Conservation (phyloP, 2,113 vertebrate genomes). For the Pontoporia blainvillei region DNA sequence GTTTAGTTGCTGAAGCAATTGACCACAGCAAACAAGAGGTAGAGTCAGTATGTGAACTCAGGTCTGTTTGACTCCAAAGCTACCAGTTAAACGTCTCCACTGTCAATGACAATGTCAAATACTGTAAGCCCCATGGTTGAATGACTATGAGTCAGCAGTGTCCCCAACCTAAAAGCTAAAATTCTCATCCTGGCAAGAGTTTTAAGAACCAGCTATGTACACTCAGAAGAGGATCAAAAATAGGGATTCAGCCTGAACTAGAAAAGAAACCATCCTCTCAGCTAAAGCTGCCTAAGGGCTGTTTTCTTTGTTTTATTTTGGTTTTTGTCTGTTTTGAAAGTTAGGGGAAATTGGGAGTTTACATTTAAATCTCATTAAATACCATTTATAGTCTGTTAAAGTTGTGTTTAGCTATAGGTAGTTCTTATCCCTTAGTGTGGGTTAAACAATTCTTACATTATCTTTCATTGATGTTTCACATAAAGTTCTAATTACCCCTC, state of each 20-base stretch:
- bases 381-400: neutral
- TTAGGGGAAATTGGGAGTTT: neutral
- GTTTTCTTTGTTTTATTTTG: neutral
- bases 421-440: neutral
- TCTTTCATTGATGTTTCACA: neutral
- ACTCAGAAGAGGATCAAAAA: neutral
- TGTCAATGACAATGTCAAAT: neutral
- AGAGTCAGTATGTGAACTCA: neutral
- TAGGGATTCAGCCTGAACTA: neutral
- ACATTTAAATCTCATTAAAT: neutral
- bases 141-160: neutral
- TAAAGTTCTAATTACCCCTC: neutral
- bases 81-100: neutral
- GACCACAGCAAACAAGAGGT: neutral
- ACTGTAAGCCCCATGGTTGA: neutral
- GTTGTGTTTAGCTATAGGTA: neutral
- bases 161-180: neutral
- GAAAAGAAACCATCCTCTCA: neutral
- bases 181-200: neutral
- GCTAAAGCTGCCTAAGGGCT: neutral
- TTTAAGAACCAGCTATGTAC: neutral
- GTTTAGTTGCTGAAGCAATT: neutral
- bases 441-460: neutral
- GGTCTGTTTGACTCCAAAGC: neutral
- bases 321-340: neutral